Percentiles rank a stretch among this genome's conserved stretches.
Evolutionary conservation across 2,797 vertebrate species (phyloP).

Genomic region (Clarias pachynema): DNA sequence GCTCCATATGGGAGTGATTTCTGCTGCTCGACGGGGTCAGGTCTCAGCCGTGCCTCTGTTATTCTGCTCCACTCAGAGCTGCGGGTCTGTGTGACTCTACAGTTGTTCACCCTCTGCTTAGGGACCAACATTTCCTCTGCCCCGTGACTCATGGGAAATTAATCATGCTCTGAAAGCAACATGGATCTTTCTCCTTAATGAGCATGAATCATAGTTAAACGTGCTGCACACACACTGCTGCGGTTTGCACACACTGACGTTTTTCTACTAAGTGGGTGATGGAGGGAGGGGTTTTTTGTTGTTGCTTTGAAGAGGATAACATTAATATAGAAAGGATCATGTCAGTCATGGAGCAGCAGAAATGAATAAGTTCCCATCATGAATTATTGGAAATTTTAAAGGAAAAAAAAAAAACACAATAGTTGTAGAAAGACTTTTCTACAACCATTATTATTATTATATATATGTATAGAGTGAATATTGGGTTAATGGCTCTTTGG

Average conservation of each 20-base stretch:
- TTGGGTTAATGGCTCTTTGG: no score
- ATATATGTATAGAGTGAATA: no score
- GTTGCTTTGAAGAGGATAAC: neutral
- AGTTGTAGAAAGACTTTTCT: no score
- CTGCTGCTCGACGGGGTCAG: conserved; percentile 24
- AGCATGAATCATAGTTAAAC: conserved; percentile 42
- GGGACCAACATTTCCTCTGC: conserved; percentile 40
- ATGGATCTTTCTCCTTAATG: conserved; percentile 38
- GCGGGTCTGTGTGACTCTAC: conserved; percentile 33
- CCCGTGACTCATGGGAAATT: conserved; percentile 48
- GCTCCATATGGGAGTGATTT: conserved; percentile 56
- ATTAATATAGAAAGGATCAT: conserved; percentile 6
- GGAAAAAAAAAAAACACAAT: neutral
- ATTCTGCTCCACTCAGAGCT: conserved; percentile 32
- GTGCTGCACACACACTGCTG: conserved; percentile 23
- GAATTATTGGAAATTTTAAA: neutral
- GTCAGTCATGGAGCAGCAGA: neutral
- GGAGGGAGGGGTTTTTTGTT: neutral
- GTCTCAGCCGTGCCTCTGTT: conserved; percentile 38
- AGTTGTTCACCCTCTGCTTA: conserved; percentile 55
- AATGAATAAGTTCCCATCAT: neutral
- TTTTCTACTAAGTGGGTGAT: conserved; percentile 24
- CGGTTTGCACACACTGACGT: conserved; percentile 32
- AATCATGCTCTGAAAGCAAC: conserved; percentile 44
- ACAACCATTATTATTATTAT: no score